A percentile compares a stretch with the other conserved stretches of the same genome.
phyloP scores from a whole-genome alignment of 2,113 vertebrate genomes.

The Callorhinus ursinus region DNA sequence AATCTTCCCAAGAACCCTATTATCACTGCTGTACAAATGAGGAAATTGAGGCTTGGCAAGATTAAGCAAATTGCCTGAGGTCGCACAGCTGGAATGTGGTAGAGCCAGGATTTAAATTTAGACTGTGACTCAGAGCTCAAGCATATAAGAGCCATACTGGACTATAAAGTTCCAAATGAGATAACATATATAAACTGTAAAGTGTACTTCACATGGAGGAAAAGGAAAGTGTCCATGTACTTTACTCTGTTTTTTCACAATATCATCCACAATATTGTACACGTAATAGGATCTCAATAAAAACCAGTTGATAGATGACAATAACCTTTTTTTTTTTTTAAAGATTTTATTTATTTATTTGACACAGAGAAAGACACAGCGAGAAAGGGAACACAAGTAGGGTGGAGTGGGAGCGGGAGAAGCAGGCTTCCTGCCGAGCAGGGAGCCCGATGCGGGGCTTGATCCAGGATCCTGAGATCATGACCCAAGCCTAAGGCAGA shows the following conservation, averaged over 20 bases:
- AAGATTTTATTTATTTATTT: too few species aligned
- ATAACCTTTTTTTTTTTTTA: too few species aligned
- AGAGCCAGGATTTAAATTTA: conserved; percentile 51
- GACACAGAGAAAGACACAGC: too few species aligned
- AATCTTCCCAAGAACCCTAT: conserved; percentile 53
- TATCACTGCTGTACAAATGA: conserved; percentile 51
- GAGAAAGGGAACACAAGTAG: too few species aligned
- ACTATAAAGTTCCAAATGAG: conserved; percentile 25
- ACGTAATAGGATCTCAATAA: not conserved
- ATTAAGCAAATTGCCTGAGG: conserved; percentile 62
- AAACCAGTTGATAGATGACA: not conserved
- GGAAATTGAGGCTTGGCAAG: conserved; percentile 56
- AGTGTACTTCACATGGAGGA: not conserved
- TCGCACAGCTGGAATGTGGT: conserved; percentile 60
- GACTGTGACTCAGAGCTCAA: conserved; percentile 39
- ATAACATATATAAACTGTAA: not conserved
- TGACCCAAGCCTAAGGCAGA: too few species aligned
- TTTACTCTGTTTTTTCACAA: not conserved
- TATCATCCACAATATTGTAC: not conserved
- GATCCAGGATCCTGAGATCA: too few species aligned
- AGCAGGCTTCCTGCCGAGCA: too few species aligned
- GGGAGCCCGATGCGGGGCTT: too few species aligned
- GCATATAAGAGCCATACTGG: not conserved
- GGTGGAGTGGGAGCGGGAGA: too few species aligned
- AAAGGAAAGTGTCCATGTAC: not conserved